Percentiles rank a stretch among this genome's conserved stretches.
phyloP scores from a whole-genome alignment of 2,888 invertebrate genomes.

The Xestia sexstrigata region DNA sequence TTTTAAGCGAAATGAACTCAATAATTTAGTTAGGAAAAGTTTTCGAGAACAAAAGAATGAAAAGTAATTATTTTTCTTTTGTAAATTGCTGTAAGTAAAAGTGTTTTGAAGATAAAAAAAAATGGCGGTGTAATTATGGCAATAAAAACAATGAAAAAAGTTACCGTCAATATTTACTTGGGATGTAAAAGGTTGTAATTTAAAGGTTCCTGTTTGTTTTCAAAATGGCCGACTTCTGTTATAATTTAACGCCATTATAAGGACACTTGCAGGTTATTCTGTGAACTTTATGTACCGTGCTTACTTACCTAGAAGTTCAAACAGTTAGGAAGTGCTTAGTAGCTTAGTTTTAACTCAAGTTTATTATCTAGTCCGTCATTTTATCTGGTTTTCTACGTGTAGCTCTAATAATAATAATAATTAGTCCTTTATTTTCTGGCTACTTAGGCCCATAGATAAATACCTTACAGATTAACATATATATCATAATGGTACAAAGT shows the following conservation, averaged over 20 bases:
- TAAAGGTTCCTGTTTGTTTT: conserved; percentile 30
- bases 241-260: conserved; percentile 3
- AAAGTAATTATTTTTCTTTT: conserved; percentile 52
- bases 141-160: conserved; percentile 30
- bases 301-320: not conserved
- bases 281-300: not conserved
- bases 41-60: conserved; percentile 39
- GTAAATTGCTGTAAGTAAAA: conserved; percentile 41
- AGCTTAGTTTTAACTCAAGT: not conserved
- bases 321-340: no score
- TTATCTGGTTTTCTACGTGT: not conserved
- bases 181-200: conserved; percentile 9
- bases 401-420: no score
- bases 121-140: conserved; percentile 31
- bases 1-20: conserved; percentile 46
- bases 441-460: no score
- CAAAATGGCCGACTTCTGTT: conserved; percentile 27
- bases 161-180: conserved; percentile 27
- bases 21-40: conserved; percentile 40
- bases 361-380: no score
- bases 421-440: no score
- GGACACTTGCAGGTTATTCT: not conserved
- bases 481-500: no score
- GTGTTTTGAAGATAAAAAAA: conserved; percentile 37
- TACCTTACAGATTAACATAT: no score